These are phyloP conservation scores for Falco berigora DNA, from an alignment of 2,797 vertebrate genomes.

Conservation along the genomic window DNA sequence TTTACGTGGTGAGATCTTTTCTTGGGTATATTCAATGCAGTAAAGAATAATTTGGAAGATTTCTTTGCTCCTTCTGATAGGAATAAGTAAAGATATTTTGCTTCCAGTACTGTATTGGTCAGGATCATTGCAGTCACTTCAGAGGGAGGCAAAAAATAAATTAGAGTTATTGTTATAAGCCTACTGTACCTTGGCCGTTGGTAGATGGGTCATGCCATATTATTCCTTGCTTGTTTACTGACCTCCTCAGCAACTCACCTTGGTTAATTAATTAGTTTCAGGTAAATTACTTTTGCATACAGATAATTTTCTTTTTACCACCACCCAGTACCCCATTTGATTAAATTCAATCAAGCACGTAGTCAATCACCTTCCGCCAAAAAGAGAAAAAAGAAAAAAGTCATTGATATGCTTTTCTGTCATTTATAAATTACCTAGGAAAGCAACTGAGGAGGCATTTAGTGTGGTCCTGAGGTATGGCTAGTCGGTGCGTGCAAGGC, in stretches of 20 bases:
- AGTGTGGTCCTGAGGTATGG: background rate
- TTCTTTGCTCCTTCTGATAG: background rate
- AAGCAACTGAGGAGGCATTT: background rate
- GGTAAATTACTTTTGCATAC: slow-evolving; percentile 9
- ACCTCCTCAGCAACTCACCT: background rate
- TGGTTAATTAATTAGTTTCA: slow-evolving; percentile 25
- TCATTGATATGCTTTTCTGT: background rate
- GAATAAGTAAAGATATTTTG: background rate
- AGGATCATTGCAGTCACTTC: background rate
- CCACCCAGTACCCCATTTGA: background rate
- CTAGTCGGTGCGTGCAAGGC: background rate
- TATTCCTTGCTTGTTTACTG: slow-evolving; percentile 25
- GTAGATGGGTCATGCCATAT: background rate
- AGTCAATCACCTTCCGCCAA: background rate
- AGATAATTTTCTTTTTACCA: slow-evolving; percentile 18
- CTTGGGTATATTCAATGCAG: background rate
- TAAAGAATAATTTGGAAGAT: background rate
- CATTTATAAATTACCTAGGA: slow-evolving; percentile 14
- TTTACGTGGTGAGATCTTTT: background rate
- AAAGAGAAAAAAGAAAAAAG: background rate
- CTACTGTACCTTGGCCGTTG: background rate
- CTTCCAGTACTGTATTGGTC: background rate
- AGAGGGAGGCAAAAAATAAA: background rate
- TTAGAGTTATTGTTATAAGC: background rate
- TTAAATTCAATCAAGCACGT: background rate